Percentiles rank a stretch among this genome's conserved stretches.
These are phyloP conservation scores for Papilio dardanus DNA, from an alignment of 1,140 invertebrate species.

Conservation along the genomic window DNA sequence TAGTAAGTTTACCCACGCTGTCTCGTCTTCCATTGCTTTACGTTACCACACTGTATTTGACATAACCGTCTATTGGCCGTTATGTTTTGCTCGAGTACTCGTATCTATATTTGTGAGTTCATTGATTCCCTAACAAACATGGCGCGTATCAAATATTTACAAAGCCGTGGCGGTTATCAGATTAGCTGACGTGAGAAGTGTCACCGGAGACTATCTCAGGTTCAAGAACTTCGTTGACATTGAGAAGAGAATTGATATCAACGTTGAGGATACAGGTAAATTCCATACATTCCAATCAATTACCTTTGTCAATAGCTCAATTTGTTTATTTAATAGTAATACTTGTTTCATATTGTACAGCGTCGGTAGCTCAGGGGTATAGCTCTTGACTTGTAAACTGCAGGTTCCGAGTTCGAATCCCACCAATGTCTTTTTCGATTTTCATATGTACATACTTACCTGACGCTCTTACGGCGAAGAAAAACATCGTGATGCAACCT, in stretches of 20 bases:
- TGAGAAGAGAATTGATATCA: background rate
- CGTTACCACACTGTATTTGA: too few species aligned
- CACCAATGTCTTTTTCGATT: too few species aligned
- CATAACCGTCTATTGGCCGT: background rate
- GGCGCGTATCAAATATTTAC: conserved; percentile 48
- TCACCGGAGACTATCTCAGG: conserved; percentile 37
- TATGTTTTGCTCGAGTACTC: background rate
- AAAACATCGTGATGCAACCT: too few species aligned
- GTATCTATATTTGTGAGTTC: conserved; percentile 39
- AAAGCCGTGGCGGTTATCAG: conserved; percentile 47
- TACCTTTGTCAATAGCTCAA: background rate
- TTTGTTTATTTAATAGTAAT: too few species aligned
- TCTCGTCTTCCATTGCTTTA: too few species aligned
- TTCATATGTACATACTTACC: too few species aligned
- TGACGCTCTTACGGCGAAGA: too few species aligned
- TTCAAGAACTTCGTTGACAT: conserved; percentile 42
- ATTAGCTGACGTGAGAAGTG: conserved; percentile 51
- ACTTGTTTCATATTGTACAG: too few species aligned
- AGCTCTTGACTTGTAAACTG: too few species aligned
- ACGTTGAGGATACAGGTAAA: conserved; percentile 1
- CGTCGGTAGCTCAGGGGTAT: too few species aligned
- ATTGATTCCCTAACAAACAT: conserved; percentile 43
- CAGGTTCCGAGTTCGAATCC: too few species aligned
- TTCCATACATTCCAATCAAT: background rate
- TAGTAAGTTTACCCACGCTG: too few species aligned